These are phyloP conservation scores for Pyrrhura leucotis DNA, from an alignment of 2,797 vertebrate species.

Conservation along the genomic window DNA sequence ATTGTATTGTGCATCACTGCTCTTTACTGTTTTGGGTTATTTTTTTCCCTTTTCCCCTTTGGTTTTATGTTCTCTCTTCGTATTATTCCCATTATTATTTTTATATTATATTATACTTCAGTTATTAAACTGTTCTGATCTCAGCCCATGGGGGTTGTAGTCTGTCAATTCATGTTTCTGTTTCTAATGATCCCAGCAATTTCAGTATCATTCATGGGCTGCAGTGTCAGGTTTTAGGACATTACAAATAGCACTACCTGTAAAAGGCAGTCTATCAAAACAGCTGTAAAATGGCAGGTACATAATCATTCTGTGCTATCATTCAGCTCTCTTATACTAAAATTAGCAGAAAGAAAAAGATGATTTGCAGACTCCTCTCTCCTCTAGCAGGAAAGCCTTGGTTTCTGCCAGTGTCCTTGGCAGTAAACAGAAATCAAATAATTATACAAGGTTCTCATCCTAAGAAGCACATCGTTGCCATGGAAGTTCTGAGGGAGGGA, in stretches of 20 bases:
- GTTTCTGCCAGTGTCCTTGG: neutral
- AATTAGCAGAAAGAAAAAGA: neutral
- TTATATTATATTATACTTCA: neutral
- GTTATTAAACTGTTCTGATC: neutral
- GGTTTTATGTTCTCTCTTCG: neutral
- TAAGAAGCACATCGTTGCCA: neutral
- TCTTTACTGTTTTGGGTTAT: neutral
- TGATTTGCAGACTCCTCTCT: neutral
- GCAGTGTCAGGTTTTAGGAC: neutral
- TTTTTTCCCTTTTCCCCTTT: neutral
- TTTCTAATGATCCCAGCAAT: neutral
- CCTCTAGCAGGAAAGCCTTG: neutral
- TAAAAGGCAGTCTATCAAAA: neutral
- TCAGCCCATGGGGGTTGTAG: neutral
- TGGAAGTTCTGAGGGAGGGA: neutral
- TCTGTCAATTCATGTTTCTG: neutral
- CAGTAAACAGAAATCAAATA: neutral
- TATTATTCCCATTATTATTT: neutral
- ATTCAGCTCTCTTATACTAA: neutral
- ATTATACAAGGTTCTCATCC: neutral
- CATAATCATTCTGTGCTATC: neutral
- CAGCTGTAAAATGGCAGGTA: neutral
- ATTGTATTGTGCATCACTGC: neutral
- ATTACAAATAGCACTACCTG: neutral
- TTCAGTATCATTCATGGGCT: neutral